phyloP scores from a whole-genome alignment of 2,113 vertebrate genomes.

The Nanorana parkeri region DNA sequence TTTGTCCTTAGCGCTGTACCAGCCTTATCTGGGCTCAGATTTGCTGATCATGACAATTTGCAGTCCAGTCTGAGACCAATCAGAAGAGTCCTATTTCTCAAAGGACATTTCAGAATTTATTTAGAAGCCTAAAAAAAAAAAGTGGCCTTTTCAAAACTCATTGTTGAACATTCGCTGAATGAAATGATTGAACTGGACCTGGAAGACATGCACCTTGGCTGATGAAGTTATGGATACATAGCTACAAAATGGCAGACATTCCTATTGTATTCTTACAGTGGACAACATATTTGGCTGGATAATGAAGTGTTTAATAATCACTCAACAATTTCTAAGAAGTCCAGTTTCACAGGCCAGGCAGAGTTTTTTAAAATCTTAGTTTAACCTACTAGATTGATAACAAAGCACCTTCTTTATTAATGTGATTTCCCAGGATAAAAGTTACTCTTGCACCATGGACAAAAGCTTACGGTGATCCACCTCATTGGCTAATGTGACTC shows the following conservation, averaged over 20 bases:
- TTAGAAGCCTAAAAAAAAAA: no score
- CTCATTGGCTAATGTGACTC: background rate
- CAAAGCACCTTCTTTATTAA: slow-evolving; percentile 1
- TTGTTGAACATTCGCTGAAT: no score
- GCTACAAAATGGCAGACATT: background rate
- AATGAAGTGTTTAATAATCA: background rate
- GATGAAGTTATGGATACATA: background rate
- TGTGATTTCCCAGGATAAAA: background rate
- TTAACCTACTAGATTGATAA: background rate
- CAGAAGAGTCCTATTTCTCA: no score
- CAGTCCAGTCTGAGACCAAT: background rate
- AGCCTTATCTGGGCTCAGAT: background rate
- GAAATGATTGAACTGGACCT: background rate
- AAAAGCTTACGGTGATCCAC: slow-evolving; percentile 28
- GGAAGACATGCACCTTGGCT: slow-evolving; percentile 25
- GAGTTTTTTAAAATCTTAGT: background rate
- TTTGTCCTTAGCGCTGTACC: background rate
- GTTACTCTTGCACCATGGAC: background rate
- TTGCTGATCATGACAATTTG: background rate
- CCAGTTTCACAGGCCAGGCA: background rate
- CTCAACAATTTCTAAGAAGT: background rate
- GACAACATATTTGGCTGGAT: background rate
- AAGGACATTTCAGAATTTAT: no score
- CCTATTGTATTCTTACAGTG: background rate
- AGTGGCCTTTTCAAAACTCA: no score